Conservation (phyloP, 1,140 invertebrate species). For the Cryptotermes secundus region DNA sequence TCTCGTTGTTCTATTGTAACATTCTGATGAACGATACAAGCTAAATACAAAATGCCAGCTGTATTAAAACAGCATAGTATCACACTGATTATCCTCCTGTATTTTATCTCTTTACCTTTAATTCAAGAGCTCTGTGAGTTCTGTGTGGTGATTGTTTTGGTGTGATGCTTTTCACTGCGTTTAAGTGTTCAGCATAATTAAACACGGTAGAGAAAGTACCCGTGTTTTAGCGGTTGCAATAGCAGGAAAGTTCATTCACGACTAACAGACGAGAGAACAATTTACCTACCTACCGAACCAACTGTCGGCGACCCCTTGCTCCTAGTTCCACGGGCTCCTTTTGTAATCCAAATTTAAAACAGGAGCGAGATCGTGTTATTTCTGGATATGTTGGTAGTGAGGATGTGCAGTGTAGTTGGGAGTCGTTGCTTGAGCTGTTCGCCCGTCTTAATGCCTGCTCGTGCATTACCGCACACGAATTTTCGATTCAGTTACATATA, state of each 20-base stretch:
- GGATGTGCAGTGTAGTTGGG: neutral
- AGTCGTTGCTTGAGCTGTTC: neutral
- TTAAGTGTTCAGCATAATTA: too few species aligned
- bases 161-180: too few species aligned
- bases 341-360: constrained; percentile 28
- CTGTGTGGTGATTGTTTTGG: too few species aligned
- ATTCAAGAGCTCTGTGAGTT: too few species aligned
- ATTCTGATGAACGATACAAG: too few species aligned
- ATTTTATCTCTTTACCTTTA: too few species aligned
- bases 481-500: neutral
- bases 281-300: neutral
- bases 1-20: too few species aligned
- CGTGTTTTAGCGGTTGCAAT: neutral
- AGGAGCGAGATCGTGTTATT: neutral
- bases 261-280: neutral
- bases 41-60: too few species aligned
- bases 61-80: too few species aligned
- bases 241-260: neutral
- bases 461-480: neutral
- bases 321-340: constrained; percentile 3
- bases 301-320: neutral
- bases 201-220: neutral
- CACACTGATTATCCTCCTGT: too few species aligned
- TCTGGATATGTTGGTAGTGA: neutral
- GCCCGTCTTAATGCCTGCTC: neutral